Percentiles rank a stretch among this genome's conserved stretches.
phyloP scores from a whole-genome alignment of 2,113 vertebrate genomes.

The Leptodactylus fuscus region DNA sequence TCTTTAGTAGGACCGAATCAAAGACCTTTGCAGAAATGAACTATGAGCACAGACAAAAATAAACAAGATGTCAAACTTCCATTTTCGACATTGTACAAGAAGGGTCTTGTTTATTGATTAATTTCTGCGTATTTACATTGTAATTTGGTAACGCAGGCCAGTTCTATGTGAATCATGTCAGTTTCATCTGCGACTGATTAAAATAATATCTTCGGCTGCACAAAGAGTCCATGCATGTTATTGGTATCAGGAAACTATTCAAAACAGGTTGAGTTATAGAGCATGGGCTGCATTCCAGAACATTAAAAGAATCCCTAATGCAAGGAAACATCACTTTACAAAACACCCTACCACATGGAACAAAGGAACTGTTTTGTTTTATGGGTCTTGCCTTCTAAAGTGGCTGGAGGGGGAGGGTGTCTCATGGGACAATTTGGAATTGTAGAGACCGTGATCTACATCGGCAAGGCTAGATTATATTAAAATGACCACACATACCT shows the following conservation, averaged over 20 bases:
- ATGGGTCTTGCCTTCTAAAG: slow-evolving; percentile 57
- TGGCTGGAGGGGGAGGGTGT: slow-evolving; percentile 50
- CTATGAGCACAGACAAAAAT: slow-evolving; percentile 55
- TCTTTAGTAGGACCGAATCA: slow-evolving; percentile 45
- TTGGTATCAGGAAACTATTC: slow-evolving; percentile 61
- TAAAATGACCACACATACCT: slow-evolving; percentile 56
- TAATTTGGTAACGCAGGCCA: slow-evolving; percentile 57
- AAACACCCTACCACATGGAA: slow-evolving; percentile 61
- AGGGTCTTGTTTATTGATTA: slow-evolving; percentile 59
- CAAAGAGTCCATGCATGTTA: slow-evolving; percentile 61
- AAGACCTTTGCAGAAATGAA: slow-evolving; percentile 49
- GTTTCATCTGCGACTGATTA: slow-evolving; percentile 60
- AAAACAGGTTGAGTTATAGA: slow-evolving; percentile 60
- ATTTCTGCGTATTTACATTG: slow-evolving; percentile 59
- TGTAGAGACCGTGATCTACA: slow-evolving; percentile 37
- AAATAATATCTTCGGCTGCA: slow-evolving; percentile 60
- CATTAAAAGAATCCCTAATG: slow-evolving; percentile 61
- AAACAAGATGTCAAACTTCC: slow-evolving; percentile 57
- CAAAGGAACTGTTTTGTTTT: slow-evolving; percentile 60
- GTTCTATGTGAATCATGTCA: slow-evolving; percentile 57
- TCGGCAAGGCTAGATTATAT: slow-evolving; percentile 38
- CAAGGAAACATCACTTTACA: slow-evolving; percentile 61
- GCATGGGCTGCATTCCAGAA: slow-evolving; percentile 58
- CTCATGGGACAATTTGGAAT: slow-evolving; percentile 35
- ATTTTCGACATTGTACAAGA: slow-evolving; percentile 60